These are phyloP conservation scores for Spodoptera frugiperda DNA, from an alignment of 1,140 invertebrate species.

Conservation along the genomic window DNA sequence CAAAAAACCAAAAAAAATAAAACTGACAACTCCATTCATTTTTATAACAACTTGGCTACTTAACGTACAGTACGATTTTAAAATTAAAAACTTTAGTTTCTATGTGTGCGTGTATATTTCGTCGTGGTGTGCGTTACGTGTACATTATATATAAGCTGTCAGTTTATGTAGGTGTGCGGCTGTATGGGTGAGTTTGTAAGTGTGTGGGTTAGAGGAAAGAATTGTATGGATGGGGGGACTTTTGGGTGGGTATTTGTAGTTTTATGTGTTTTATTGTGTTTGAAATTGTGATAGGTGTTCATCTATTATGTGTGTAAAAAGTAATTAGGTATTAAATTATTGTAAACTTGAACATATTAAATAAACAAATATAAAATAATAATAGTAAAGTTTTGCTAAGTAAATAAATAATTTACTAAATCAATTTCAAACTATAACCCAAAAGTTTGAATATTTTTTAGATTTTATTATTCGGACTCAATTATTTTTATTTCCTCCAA, in stretches of 20 bases:
- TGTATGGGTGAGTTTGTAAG: constrained; percentile 48
- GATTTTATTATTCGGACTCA: too few relatives aligned
- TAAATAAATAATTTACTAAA: too few relatives aligned
- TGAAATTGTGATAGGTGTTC: too few relatives aligned
- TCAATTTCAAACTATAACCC: too few relatives aligned
- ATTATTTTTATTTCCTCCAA: too few relatives aligned
- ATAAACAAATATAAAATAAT: too few relatives aligned
- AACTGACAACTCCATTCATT: constrained; percentile 19
- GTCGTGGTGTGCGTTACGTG: constrained; percentile 36
- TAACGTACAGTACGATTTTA: constrained; percentile 65
- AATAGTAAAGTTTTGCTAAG: too few relatives aligned
- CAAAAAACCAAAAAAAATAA: neutral
- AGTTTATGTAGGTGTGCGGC: constrained; percentile 47
- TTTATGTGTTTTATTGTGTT: neutral
- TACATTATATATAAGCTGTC: constrained; percentile 60
- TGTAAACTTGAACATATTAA: too few relatives aligned
- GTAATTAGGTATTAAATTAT: too few relatives aligned
- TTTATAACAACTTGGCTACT: constrained; percentile 49
- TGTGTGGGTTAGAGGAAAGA: constrained; percentile 52
- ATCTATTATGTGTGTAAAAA: too few relatives aligned
- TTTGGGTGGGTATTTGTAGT: neutral
- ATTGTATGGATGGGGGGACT: constrained; percentile 49
- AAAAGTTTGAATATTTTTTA: too few relatives aligned
- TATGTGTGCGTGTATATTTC: constrained; percentile 46
- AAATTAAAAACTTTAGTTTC: constrained; percentile 67